Percentiles rank a stretch among this genome's conserved stretches.
These are phyloP conservation scores for Ceuthmochares aereus DNA, from an alignment of 2,113 vertebrate genomes.

Conservation along the genomic window DNA sequence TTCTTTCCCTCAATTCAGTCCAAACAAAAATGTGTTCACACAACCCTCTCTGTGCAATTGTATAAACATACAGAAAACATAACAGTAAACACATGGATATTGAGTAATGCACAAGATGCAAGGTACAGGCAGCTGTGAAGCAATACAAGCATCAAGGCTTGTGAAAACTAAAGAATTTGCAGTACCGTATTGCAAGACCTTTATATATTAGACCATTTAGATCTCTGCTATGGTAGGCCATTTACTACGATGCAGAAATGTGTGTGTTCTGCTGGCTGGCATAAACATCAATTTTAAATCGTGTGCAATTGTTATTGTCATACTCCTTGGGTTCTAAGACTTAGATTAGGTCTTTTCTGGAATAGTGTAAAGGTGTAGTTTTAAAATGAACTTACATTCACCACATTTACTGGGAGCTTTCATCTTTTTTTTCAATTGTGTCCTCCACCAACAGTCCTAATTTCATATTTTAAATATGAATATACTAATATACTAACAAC, in stretches of 20 bases:
- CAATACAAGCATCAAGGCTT: not conserved
- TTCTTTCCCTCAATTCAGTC: not conserved
- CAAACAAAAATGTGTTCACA: not conserved
- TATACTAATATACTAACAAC: too few species aligned
- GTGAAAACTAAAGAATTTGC: not conserved
- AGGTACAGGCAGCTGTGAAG: not conserved
- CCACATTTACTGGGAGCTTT: not conserved
- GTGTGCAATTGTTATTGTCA: not conserved
- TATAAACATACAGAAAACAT: not conserved
- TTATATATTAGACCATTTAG: not conserved
- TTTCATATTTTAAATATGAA: not conserved
- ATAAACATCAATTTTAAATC: slow-evolving; percentile 3
- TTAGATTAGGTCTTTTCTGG: not conserved
- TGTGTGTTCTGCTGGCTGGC: not conserved
- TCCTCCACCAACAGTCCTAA: not conserved
- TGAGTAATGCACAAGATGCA: not conserved
- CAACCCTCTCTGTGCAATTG: not conserved
- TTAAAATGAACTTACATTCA: not conserved
- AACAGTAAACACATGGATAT: not conserved
- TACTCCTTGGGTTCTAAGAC: not conserved
- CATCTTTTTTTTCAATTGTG: not conserved
- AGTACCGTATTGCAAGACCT: not conserved
- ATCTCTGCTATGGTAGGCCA: not conserved
- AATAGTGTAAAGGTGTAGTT: not conserved
- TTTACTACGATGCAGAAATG: not conserved